Evolutionary conservation across 2,113 vertebrate genomes (phyloP), one percentile per base, ranked within the genome.

Genomic region (Tamias sibiricus): DNA sequence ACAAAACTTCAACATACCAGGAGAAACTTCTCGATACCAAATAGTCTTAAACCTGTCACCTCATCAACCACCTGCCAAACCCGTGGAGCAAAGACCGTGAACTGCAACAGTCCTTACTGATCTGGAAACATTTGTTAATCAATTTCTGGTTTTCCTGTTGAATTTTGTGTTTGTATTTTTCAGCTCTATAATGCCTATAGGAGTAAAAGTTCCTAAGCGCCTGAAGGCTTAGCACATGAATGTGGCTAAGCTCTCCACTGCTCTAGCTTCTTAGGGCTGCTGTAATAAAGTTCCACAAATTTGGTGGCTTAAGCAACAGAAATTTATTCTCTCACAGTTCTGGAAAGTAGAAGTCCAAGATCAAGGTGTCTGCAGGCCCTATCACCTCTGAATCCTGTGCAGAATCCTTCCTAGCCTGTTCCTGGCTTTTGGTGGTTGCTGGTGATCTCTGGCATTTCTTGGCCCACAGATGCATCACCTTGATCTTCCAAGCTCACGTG

Each of bases 1-100:
- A 26, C 66, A 49, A 59, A 59, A 35, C 42, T 76, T n/a, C 13
- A 32, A 30, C 30, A 22, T 24, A 14, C 47, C 62, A 28, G 13
- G 44, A 52, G 20, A 8, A 4, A 62, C 62, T 71, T 35, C 17
- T 0, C 32, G 30, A 28, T 35, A n/a, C 47, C 74, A 30, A 76
- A 57, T 2, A 0, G 16, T 69, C 44, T 85, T 28, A 24, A 6
- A 0, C 2, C 3, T 19, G 20, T 10, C 66, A 12, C 11, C 77
- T 52, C 10, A 32, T 42, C 84, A 80, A 20, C 54, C 22, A 24
- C 8, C 32, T 40, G 1, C 57, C n/a, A 30, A 14, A 16, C 20
- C 44, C 28, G 17, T 8, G 69, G 76, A 4, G 20, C 8, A 8
- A 77, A 49, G 52, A 30, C 0, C 37, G 71, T 3, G 52, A 14